Evolutionary conservation across 35 echinoderm and acorn worm genomes (phyloP), one percentile per base, ranked within the genome.

Genomic region (Heliocidaris erythrogramma): DNA sequence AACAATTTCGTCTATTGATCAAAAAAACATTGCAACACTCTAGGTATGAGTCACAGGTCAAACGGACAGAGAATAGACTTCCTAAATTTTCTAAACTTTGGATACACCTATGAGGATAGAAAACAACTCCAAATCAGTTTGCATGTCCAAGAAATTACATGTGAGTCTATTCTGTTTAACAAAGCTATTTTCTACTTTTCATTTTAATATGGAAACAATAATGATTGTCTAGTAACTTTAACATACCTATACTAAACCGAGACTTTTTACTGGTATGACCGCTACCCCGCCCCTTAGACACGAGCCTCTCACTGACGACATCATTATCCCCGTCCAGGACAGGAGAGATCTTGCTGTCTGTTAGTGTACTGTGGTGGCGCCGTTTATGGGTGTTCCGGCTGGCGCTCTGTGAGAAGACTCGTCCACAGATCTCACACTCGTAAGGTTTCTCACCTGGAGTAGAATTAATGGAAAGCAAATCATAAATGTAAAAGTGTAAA

Each of bases 311-410:
- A 50, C 11, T 59, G 31, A 59, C 24, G 3, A 52, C 50, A 59
- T 92, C 91, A 59, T 13, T 30, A 30, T 92, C 91, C 1, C n/a
- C 50, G 30, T 92, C 91, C 13, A 92, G 30, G 31, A 92, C 11
- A 11, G 91, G 49, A 52, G 91, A 92, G 29, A 92, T 59, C 49
- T 92, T 92, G 91, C 49, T 92, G 91, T 92, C 91, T 29, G 49
- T 30, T 49, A 92, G 24, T 49, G 47, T 27, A 21, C 93, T 60
- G 32, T 96, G 94, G 47, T 98, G 97, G 69, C 96, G 93, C 88
- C 95, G 97, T 85, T 97, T 96, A 91, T 99, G 98, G 29, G 98
- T 96, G 60, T 99, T 99, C 30, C 98, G 93, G 93, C 98, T 99
- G 6, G 97, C 97, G 56, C 97, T 96, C 85, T 99, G 98, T 8